Base-by-base conservation (phyloP, 64 coral and sea anemone genomes). In the Montipora sp. region DNA sequence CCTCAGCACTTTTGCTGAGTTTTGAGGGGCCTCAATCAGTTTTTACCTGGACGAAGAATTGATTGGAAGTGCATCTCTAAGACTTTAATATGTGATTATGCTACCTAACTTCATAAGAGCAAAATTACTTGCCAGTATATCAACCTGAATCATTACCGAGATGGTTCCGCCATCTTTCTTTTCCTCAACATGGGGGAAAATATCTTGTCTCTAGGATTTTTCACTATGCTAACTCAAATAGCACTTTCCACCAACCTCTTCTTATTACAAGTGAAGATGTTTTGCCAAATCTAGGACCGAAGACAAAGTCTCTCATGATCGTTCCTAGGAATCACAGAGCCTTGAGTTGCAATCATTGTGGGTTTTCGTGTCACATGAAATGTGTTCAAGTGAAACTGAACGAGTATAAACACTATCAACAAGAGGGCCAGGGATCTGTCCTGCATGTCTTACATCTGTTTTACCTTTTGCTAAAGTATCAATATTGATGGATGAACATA, bases 221-320 rank as follows among this genome's bases (percentile, higher is more conserved):
- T 18, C 8, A 79, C 48, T 79, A 22, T 55, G 48, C 77, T 7
- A 55, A 36, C 48, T 51, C 77, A 3, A 19, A 79, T 18, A 79
- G 47, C 16, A 79, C 47, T 18, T 79, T 79, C 49, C 77, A 79
- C 5, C 77, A 79, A 53, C 20, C 15, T 79, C 15, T 15, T 79
- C 77, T 79, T 13, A 16, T 55, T 79, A 79, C 14, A 79, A 79
- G 77, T 13, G 77, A 47, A 15, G 77, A 79, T 55, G 15, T 79
- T 21, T 53, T n/a, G 4, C 48, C 55, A 9, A 79, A 79, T 53
- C 77, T 50, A 21, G 77, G 50, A 7, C 77, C 48, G 77, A 48
- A 47, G 13, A 48, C 8, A 16, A 23, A 60, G 8, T 15, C 59
- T 27, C 14, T 15, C 59, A 60, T 10, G 14, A 16, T 14, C 5